Evolutionary conservation across 2,888 invertebrate genomes (phyloP), one percentile per base, ranked within the genome.

Genomic region (Leucophora obtusa): DNA sequence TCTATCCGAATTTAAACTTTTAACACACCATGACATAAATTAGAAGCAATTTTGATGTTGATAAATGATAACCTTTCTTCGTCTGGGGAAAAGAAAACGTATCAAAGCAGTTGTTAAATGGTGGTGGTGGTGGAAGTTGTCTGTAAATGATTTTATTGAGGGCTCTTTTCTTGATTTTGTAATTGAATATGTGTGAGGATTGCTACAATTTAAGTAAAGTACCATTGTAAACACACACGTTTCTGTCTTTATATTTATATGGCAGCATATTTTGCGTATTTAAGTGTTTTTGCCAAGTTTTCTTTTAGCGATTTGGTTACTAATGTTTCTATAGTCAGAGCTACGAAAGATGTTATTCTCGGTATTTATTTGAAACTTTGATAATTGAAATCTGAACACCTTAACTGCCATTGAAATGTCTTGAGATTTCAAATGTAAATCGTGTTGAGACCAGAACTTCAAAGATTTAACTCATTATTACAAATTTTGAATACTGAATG

Each of bases 291-390:
- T 79, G n/a, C 35, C 82, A 82, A 77, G 82, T 84, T 82, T 84
- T 82, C 74, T 74, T 65, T 38, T 54, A 58, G 11, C 50, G 35
- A 65, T 73, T 62, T 47, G 59, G 17, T 58, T 76, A 80, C 85
- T 62, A 73, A 83, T 84, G 86, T 87, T 86, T 87, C 83, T 86
- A 85, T 85, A 85, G 59, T n/a, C 43, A 47, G 43, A n/a, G 14
- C 43, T 5, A 7, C 43, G 10, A 47, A n/a, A 47, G 38, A 38
- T 11, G 21, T 21, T 21, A 21, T 21, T 21, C 21, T 21, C 2
- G 21, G 4, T 21, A 3, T 21, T 21, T 21, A n/a, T n/a, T n/a
- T n/a, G n/a, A n/a, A n/a, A n/a, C n/a, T n/a, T n/a, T n/a, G n/a
- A n/a, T n/a, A n/a, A n/a, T n/a, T n/a, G n/a, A n/a, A n/a, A n/a